These are phyloP conservation scores for Eilema sororculum DNA, from an alignment of 2,888 invertebrate species.

Conservation along the genomic window DNA sequence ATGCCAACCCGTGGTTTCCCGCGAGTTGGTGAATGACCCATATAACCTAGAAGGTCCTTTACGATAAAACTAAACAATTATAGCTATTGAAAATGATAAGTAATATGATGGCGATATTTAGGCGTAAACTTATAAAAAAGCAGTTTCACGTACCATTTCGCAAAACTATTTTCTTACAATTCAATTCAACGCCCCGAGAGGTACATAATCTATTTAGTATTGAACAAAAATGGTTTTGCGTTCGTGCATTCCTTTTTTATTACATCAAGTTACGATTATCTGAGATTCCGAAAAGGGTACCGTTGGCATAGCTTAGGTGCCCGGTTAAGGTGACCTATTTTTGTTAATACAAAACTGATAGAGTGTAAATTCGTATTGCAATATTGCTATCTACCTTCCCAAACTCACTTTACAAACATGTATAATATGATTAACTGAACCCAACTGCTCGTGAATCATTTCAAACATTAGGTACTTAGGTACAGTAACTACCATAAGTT, in stretches of 20 bases:
- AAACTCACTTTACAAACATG: no score
- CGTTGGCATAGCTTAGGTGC: conserved; percentile 29
- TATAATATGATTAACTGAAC: no score
- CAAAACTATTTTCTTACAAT: not conserved
- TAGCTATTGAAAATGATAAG: no score
- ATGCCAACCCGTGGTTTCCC: no score
- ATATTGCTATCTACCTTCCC: no score
- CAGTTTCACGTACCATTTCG: not conserved
- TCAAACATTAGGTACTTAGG: no score
- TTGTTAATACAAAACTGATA: conserved; percentile 38
- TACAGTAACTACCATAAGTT: no score
- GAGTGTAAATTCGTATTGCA: conserved; percentile 34
- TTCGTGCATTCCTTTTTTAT: conserved; percentile 11
- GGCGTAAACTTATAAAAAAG: not conserved
- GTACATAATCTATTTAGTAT: not conserved
- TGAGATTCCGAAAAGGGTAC: conserved; percentile 24
- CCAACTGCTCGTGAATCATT: no score
- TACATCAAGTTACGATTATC: conserved; percentile 32
- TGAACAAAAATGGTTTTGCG: conserved; percentile 3
- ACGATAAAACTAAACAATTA: no score
- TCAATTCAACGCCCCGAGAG: not conserved
- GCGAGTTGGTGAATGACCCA: no score
- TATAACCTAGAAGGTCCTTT: no score
- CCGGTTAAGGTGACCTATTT: conserved; percentile 46
- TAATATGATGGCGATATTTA: no score